Base-by-base conservation (phyloP, 1,140 invertebrate species). In the Myzus persicae region DNA sequence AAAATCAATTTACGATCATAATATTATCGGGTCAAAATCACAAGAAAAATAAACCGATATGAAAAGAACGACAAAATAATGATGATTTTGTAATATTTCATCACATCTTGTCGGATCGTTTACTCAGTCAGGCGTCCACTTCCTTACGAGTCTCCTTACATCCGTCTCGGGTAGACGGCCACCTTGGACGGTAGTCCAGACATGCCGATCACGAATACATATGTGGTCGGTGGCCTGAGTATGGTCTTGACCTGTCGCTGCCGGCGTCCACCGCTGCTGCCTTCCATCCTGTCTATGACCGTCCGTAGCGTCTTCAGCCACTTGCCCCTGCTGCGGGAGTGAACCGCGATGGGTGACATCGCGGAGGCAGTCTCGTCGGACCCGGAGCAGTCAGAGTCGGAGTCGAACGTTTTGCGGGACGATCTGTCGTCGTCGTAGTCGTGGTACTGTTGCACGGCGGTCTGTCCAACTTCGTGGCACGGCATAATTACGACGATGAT, bases 161-260 rank as follows among this genome's bases (percentile, higher is more conserved):
- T 96, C 88, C 96, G 96, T 42, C 38, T 90, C 36, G 89, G 89
- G 24, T 84, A 93, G 38, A 93, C 81, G 1, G 97, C 97, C 8
- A 98, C 97, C 94, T 97, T 96, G 4, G 97, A 98, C 2, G 97
- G 97, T 36, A 98, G 95, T 2, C 97, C 97, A 5, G 97, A 98
- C 88, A 97, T 95, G 81, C 97, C 97, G 93, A 96, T 96, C 2
- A 98, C 96, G 94, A 98, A 98, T 6, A 97, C 97, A 95, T 98
- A 98, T 0, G 97, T 96, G 0, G 97, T 96, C 0, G 97, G 97
- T 42, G 97, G 96, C 42, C 97, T 95, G 6, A 98, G 95, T 67
- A 98, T 97, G 82, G 96, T 96, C 94, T 97, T 97, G 0, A 96
- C 96, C 76, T 67, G 89, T 36, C 46, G 59, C 31, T 54, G 42